Evolutionary conservation across 2,888 invertebrate species (phyloP).

Genomic region (Carterocephalus palaemon): DNA sequence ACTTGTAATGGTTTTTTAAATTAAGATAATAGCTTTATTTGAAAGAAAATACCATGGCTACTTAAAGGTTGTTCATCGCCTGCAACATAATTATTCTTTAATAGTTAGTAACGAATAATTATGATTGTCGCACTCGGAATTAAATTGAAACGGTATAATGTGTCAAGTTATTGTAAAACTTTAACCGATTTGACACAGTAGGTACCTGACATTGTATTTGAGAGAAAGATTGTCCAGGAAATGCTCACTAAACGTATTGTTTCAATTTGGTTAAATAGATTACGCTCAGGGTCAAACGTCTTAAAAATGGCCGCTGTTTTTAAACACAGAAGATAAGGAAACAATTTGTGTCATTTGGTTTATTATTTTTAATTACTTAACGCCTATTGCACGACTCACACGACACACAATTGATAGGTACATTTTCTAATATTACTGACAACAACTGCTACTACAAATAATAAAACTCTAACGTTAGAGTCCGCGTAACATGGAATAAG

Average conservation of each 20-base stretch:
- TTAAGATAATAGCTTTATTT: constrained; percentile 35
- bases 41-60: constrained; percentile 7
- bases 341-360: constrained; percentile 32
- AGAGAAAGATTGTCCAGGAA: neutral
- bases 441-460: no score
- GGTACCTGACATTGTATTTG: constrained; percentile 1
- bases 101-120: no score
- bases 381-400: constrained; percentile 25
- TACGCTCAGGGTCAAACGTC: constrained; percentile 17
- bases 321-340: constrained; percentile 40
- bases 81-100: constrained; percentile 27
- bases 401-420: neutral
- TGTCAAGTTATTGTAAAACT: no score
- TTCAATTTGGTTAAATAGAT: constrained; percentile 17
- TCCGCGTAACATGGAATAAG: no score
- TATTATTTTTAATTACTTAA: constrained; percentile 38
- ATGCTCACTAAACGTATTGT: neutral
- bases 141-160: no score
- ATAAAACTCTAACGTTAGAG: no score
- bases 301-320: constrained; percentile 23
- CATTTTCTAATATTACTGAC: no score
- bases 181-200: no score
- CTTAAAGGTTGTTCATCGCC: constrained; percentile 29
- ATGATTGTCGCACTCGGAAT: no score
- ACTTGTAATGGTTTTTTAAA: constrained; percentile 33